These are phyloP conservation scores for Chrysemys picta DNA, from an alignment of 2,113 vertebrate species.

Conservation along the genomic window DNA sequence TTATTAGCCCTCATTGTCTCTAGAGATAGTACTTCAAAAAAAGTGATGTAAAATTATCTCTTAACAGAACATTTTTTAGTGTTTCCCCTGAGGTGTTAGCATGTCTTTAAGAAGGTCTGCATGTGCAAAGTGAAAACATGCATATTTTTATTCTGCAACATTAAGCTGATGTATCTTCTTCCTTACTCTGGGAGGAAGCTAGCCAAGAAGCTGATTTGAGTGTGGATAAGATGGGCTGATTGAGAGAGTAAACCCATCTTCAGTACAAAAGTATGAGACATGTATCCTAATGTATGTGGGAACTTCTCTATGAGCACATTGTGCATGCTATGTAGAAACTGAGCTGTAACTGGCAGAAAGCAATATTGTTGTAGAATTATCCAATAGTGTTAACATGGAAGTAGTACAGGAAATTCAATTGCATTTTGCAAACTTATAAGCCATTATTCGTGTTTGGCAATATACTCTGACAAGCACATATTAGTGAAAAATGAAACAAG, in stretches of 20 bases:
- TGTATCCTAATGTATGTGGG: rapidly evolving
- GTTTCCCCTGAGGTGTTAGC: background rate
- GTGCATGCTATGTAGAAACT: background rate
- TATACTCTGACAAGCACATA: background rate
- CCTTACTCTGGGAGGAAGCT: background rate
- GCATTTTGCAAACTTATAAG: background rate
- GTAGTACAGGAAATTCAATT: no score
- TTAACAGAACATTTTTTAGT: background rate
- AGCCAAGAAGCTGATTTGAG: rapidly evolving
- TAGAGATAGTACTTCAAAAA: background rate
- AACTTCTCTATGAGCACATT: background rate
- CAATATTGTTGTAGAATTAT: rapidly evolving
- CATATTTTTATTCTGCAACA: background rate
- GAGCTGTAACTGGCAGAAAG: background rate
- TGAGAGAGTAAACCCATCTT: rapidly evolving
- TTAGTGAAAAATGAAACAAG: background rate
- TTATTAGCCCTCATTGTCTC: background rate
- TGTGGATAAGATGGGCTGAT: background rate
- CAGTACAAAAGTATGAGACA: rapidly evolving
- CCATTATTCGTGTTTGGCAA: background rate
- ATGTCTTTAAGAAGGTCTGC: background rate
- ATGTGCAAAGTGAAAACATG: background rate
- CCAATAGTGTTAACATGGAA: rapidly evolving
- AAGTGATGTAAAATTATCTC: background rate
- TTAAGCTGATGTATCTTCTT: background rate